Evolutionary conservation across 2,888 invertebrate species (phyloP), one percentile per base, ranked within the genome.

Genomic region (Eugnorisma glareosa): DNA sequence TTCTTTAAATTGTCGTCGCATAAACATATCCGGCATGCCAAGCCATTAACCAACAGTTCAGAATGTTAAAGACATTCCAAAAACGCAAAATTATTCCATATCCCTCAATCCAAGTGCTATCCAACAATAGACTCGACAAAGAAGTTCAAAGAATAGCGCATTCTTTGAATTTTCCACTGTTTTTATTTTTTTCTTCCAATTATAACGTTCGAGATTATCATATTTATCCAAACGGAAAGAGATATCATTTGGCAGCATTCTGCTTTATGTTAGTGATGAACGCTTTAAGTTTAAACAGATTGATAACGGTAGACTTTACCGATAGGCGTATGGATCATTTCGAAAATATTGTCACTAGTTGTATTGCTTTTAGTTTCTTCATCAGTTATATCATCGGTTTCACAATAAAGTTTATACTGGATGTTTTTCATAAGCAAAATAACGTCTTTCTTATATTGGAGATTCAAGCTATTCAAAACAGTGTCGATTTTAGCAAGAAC

Each of bases 401-500:
- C 40, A 70, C 37, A 24, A 15, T 61, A 21, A 31, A 71, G 24
- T 74, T 73, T 21, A 45, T 78, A n/a, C 48, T 76, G 1, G 48
- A 59, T n/a, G 21, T 67, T 21, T 1, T 59, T 18, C 76, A 76
- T 15, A 63, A 35, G n/a, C 24, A 77, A 21, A 59, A 77, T 2
- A n/a, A 76, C 31, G 21, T 77, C 7, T 40, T 21, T 24, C 45
- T 76, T 8, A 67, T 76, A 21, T n/a, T 77, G 24, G 59, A 31
- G 1, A 67, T 77, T 37, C 76, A 77, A n/a, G 31, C 21, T 24
- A 66, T 76, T 1, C 31, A 67, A 10, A 77, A n/a, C 10, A n/a
- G 31, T 28, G 24, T 48, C 6, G 10, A 48, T 48, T 40, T 59
- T 5, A 66, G 37, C 45, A 66, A 57, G 10, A 48, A 2, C 35